A percentile compares a stretch with the other conserved stretches of the same genome.
Evolutionary conservation across 2,888 invertebrate species (phyloP).

Genomic region (Melipona beecheii): DNA sequence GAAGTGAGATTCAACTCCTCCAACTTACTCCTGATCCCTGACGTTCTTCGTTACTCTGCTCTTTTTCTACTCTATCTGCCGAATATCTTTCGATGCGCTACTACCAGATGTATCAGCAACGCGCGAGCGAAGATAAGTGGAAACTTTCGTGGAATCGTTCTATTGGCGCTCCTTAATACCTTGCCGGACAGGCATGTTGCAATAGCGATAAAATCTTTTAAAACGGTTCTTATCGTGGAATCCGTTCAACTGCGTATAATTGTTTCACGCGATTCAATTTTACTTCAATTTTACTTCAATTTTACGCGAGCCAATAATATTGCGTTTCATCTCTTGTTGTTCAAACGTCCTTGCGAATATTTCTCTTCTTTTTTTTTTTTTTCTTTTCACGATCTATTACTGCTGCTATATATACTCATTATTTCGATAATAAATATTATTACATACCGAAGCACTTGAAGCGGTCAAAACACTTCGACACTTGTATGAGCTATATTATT

Average conservation of each 20-base stretch:
- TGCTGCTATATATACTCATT: too few species aligned
- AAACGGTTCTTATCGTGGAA: conserved; percentile 23
- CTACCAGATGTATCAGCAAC: conserved; percentile 9
- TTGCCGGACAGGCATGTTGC: conserved; percentile 24
- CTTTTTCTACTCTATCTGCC: conserved; percentile 17
- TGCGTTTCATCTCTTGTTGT: not conserved
- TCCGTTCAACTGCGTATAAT: conserved; percentile 3
- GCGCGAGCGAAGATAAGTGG: conserved; percentile 33
- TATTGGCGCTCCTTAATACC: conserved; percentile 46
- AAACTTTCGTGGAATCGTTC: conserved; percentile 31
- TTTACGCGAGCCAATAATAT: too few species aligned
- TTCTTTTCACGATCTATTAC: not conserved
- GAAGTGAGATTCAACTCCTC: conserved; percentile 92
- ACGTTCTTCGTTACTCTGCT: conserved; percentile 46
- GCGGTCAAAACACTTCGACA: not conserved
- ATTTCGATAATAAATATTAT: too few species aligned
- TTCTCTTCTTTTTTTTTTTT: not conserved
- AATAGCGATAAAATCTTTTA: conserved; percentile 33
- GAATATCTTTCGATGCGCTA: conserved; percentile 9
- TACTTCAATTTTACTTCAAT: too few species aligned
- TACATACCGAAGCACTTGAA: not conserved
- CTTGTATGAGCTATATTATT: not conserved
- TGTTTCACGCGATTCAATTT: conserved; percentile 5
- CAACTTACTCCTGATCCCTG: conserved; percentile 86
- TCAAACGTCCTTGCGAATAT: not conserved